Evolutionary conservation across 2,797 vertebrate genomes (phyloP).

Genomic region (Ispidina lecontei): DNA sequence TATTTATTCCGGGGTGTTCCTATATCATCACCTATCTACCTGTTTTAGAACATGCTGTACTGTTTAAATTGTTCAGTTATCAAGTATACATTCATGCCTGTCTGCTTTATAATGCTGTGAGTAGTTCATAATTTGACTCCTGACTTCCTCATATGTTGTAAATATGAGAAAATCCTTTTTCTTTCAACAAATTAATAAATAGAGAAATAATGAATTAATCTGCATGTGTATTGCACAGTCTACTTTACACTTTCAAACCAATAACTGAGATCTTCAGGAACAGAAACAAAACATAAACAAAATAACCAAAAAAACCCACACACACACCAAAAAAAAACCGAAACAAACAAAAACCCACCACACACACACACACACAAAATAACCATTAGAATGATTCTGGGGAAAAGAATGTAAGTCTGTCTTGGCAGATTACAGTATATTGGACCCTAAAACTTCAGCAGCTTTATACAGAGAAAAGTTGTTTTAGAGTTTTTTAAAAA

Average conservation of each 20-base stretch:
- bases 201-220: neutral
- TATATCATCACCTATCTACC: neutral
- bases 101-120: neutral
- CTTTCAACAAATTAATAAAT: conserved; percentile 26
- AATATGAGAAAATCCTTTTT: conserved; percentile 4
- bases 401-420: neutral
- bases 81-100: neutral
- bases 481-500: conserved; percentile 54
- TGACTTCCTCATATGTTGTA: neutral
- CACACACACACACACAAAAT: no score
- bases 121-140: conserved; percentile 8
- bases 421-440: neutral
- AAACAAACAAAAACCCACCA: no score
- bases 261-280: neutral
- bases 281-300: neutral
- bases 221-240: neutral
- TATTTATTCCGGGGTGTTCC: conserved; percentile 12
- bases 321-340: no score
- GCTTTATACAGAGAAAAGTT: conserved; percentile 39
- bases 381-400: neutral
- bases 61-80: conserved; percentile 17
- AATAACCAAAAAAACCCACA: no score
- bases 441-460: conserved; percentile 8
- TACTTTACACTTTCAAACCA: neutral
- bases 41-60: neutral